Conservation (phyloP, 2,888 invertebrate species). For the Glaucopsyche alexis region DNA sequence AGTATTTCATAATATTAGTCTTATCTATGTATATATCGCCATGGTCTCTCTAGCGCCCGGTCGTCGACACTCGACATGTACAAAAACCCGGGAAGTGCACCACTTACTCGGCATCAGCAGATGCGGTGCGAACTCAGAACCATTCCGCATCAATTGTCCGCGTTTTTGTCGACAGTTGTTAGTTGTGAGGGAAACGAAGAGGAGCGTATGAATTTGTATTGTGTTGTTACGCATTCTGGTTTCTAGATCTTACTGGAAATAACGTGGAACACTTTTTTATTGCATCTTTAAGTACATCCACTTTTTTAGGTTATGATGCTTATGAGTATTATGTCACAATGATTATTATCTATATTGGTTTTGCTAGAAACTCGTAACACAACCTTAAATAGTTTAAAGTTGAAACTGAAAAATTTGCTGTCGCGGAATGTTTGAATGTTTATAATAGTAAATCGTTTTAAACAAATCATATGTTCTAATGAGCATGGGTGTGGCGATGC, state of each 20-base stretch:
- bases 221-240: constrained; percentile 21
- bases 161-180: constrained; percentile 22
- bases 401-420: no score
- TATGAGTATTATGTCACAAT: neutral
- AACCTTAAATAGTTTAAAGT: neutral
- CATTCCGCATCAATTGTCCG: constrained; percentile 30
- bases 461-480: no score
- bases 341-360: neutral
- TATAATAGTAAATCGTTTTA: no score
- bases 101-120: neutral
- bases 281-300: neutral
- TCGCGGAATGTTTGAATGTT: no score
- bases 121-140: constrained; percentile 27
- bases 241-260: constrained; percentile 22
- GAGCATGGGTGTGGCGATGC: no score
- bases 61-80: constrained; percentile 22
- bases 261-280: neutral
- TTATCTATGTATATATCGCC: no score
- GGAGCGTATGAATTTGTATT: neutral
- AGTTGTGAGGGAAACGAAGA: neutral
- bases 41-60: constrained; percentile 31
- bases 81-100: constrained; percentile 33
- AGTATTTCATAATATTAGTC: no score
- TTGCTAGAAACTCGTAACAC: neutral
- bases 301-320: neutral